Base-by-base conservation (phyloP, 1,140 invertebrate genomes). In the Drosophila ogumai region DNA sequence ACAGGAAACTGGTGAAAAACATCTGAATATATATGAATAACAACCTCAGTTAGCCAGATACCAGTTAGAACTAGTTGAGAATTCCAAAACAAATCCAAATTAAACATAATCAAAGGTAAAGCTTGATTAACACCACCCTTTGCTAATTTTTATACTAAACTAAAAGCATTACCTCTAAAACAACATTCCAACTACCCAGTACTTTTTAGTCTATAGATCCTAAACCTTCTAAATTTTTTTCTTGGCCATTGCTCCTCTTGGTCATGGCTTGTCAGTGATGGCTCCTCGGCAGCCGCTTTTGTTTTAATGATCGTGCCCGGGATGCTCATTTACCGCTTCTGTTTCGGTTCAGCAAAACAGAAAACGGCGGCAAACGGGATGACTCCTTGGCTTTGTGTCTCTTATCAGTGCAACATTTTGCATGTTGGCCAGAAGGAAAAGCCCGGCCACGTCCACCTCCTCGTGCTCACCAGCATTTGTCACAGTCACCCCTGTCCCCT, bases 341-440 rank as follows among this genome's bases (percentile, higher is more conserved):
- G 63, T 58, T 38, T 25, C 40, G 31, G 22, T 8, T 9, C 31
- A 32, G 31, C 31, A n/a, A 57, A 57, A 28, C 61, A 32, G 65
- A 22, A 63, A 46, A 49, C 47, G 47, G 47, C 49, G 57, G 68
- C 61, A 75, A 85, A 57, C 65, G 82, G 82, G 82, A 87, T 88
- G 84, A 80, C 80, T 85, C 81, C 79, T 79, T 88, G 73, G 76
- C 84, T 80, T 79, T 81, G 84, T 50, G 60, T 17, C 59, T 71
- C 85, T 88, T 88, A 88, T 88, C 85, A 88, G 85, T 88, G 85
- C 77, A 78, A 88, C 85, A 88, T 88, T 88, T 88, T 90, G 85
- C 85, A 88, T 88, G 85, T 90, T 65, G 66, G 68, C 66, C 68
- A 58, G 36, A 40, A 58, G 54, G 40, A 59, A 59, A 79, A 72